Evolutionary conservation across 2,113 vertebrate species (phyloP).

Genomic region (Pristiophorus japonicus): DNA sequence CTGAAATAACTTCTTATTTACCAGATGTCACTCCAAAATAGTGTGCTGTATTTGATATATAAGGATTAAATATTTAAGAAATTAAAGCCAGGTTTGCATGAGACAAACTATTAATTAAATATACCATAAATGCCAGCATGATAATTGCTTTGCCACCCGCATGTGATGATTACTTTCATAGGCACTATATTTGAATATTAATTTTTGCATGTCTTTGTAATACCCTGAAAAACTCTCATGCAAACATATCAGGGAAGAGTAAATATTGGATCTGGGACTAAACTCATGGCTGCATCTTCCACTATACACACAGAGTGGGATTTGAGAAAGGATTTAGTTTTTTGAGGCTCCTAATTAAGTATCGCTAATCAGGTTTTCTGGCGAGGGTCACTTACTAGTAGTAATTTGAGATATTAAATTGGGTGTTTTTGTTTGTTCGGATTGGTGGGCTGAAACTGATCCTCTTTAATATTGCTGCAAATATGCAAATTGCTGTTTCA

Average conservation of each 20-base stretch:
- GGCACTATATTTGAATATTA: slow-evolving; percentile 76
- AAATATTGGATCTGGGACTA: slow-evolving; percentile 99
- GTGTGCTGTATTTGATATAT: slow-evolving; percentile 69
- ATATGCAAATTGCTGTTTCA: slow-evolving; percentile 97
- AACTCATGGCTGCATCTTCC: slow-evolving; percentile 81
- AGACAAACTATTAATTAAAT: slow-evolving; percentile 94
- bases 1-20: slow-evolving; percentile 24
- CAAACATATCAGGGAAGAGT: slow-evolving; percentile 93
- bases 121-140: slow-evolving; percentile 90
- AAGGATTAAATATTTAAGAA: slow-evolving; percentile 83
- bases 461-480: slow-evolving; percentile 97
- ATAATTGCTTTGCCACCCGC: slow-evolving; percentile 97
- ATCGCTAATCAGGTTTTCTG: slow-evolving; percentile 91
- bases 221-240: slow-evolving; percentile 76
- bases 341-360: slow-evolving; percentile 96
- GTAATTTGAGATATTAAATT: slow-evolving; percentile 99
- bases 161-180: slow-evolving; percentile 78
- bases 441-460: slow-evolving; percentile 87
- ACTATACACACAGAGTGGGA: slow-evolving; percentile 73
- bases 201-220: slow-evolving; percentile 72
- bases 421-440: slow-evolving; percentile 94
- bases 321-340: slow-evolving; percentile 75
- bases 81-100: slow-evolving; percentile 80
- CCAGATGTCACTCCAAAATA: slow-evolving; percentile 58
- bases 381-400: slow-evolving; percentile 90